Base-by-base conservation (phyloP, 2,888 invertebrate genomes). In the Neoaliturus tenellus region DNA sequence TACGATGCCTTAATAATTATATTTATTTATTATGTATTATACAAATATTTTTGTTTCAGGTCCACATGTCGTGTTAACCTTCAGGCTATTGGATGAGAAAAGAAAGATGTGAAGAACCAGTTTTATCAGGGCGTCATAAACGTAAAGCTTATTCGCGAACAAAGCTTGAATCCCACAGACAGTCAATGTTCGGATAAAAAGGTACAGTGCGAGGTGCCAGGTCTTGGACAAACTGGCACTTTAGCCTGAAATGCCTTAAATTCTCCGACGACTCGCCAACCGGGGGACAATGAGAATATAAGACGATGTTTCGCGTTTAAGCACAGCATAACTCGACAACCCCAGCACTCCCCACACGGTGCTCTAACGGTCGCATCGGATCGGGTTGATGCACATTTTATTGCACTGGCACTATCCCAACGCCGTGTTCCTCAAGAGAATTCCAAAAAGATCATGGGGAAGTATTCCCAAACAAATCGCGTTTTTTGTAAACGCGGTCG, bases 331-430 rank as follows among this genome's bases (percentile, higher is more conserved):
- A 69, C 35, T 69, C 39, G 62, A 14, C 8, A 44, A 44, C 4
- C 4, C 23, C 51, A n/a, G 10, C 67, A 14, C 67, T 67, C 31
- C 8, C 55, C 10, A 55, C 55, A 58, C 58, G 58, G 4, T 23
- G 69, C 44, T 6, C 28, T 78, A 51, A 78, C 55, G 55, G 78
- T 78, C 20, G 12, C 39, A 41, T 44, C 78, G n/a, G 55, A 55
- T 78, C 55, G 78, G n/a, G 44, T 75, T 23, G 35, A 78, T 78
- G 78, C 78, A 75, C 75, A 44, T 78, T 78, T 78, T 78, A 78
- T 78, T 78, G 78, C 78, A 78, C 78, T 78, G 78, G 78, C 78
- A 78, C 78, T 55, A 78, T 31, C 78, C 78, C 78, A 78, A 78
- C 44, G 62, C 73, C 48, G 78, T 78, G 78, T 78, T 78, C 55